phyloP scores from a whole-genome alignment of 1,140 invertebrate genomes.

The Asbolus verrucosus region DNA sequence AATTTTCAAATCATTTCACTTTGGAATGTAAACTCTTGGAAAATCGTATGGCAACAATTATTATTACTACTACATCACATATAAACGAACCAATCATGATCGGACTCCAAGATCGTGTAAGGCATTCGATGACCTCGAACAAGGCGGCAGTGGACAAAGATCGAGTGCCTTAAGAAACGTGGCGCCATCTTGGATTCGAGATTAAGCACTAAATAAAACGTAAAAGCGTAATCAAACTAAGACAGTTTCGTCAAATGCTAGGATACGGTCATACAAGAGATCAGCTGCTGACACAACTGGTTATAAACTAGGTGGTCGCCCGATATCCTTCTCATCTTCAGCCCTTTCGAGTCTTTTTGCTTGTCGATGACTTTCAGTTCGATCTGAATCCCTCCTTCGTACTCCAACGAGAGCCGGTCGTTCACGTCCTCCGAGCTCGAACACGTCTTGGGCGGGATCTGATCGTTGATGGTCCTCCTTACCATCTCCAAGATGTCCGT shows the following conservation, averaged over 20 bases:
- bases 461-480: constrained; percentile 82
- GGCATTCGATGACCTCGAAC: no score
- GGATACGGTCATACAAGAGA: constrained; percentile 87
- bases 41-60: constrained; percentile 27
- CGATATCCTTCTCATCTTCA: constrained; percentile 91
- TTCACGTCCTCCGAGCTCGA: constrained; percentile 66
- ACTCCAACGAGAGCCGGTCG: constrained; percentile 73
- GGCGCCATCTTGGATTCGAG: constrained; percentile 8
- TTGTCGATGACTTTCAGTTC: constrained; percentile 86
- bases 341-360: constrained; percentile 78
- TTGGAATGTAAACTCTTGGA: constrained; percentile 22
- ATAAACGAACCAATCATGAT: constrained; percentile 31
- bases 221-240: constrained; percentile 37
- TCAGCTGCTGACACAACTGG: constrained; percentile 90
- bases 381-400: constrained; percentile 88
- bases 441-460: constrained; percentile 81
- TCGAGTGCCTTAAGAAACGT: no score
- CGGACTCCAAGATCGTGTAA: no score
- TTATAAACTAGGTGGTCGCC: constrained; percentile 92
- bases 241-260: constrained; percentile 60
- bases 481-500: constrained; percentile 84
- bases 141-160: no score
- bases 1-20: no score
- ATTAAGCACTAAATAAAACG: constrained; percentile 4
- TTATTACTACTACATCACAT: constrained; percentile 10